phyloP scores from a whole-genome alignment of 2,113 vertebrate species.

The Petaurus breviceps region DNA sequence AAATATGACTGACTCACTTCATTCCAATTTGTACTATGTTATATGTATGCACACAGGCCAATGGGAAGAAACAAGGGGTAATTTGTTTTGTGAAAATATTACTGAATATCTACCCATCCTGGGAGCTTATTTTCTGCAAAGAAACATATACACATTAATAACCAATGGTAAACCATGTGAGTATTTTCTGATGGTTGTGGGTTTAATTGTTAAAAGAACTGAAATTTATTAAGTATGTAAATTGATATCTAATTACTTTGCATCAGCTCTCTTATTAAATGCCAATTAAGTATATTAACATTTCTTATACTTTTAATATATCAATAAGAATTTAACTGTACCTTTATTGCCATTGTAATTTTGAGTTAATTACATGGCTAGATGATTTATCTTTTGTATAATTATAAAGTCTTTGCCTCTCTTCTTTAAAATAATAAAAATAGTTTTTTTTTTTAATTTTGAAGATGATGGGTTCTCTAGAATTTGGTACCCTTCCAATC shows the following conservation, averaged over 20 bases:
- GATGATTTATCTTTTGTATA: constrained; percentile 78
- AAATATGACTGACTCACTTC: not conserved
- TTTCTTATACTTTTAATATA: constrained; percentile 78
- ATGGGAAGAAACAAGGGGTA: not conserved
- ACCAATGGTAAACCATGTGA: constrained; percentile 30
- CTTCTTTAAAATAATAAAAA: constrained; percentile 68
- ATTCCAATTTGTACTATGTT: not conserved
- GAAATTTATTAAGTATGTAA: constrained; percentile 79
- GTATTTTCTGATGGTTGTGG: constrained; percentile 57
- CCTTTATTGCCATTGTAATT: constrained; percentile 81
- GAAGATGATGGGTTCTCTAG: not conserved
- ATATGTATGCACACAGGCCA: not conserved
- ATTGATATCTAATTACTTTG: constrained; percentile 82
- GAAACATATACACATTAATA: constrained; percentile 26
- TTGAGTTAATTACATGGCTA: constrained; percentile 78
- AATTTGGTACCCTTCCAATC: constrained; percentile 17
- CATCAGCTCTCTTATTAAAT: constrained; percentile 81
- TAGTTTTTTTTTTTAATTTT: constrained; percentile 47
- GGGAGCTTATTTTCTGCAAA: not conserved
- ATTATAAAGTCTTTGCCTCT: constrained; percentile 70
- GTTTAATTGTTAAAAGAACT: constrained; percentile 74
- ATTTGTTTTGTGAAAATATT: constrained; percentile 17
- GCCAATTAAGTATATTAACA: constrained; percentile 81
- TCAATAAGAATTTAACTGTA: constrained; percentile 82
- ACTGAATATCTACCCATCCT: not conserved